These are phyloP conservation scores for Epsilonema sp. DNA, from an alignment of 2,888 invertebrate genomes.

Conservation along the genomic window DNA sequence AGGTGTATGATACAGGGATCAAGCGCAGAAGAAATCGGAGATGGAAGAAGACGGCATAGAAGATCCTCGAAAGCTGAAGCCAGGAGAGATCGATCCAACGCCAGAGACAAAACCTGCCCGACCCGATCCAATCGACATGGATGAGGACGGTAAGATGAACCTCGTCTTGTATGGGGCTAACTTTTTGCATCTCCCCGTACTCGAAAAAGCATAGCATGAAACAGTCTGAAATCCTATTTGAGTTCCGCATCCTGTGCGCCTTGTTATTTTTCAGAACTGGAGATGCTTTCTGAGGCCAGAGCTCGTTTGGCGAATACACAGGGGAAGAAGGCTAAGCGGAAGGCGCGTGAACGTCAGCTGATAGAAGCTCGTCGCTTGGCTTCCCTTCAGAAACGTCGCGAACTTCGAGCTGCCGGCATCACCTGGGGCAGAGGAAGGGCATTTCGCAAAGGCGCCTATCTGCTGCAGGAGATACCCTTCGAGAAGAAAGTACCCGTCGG, in stretches of 20 bases:
- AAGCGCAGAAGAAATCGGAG: constrained; percentile 87
- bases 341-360: constrained; percentile 86
- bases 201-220: too few species aligned
- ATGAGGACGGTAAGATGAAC: constrained; percentile 64
- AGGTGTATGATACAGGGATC: too few species aligned
- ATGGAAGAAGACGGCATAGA: constrained; percentile 58
- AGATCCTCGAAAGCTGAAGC: constrained; percentile 88
- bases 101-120: constrained; percentile 98
- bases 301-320: constrained; percentile 96
- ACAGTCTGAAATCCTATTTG: too few species aligned
- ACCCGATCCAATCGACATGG: constrained; percentile 99
- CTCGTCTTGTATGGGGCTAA: background rate
- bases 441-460: background rate
- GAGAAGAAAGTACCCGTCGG: constrained; percentile 45
- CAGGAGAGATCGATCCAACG: constrained; percentile 98
- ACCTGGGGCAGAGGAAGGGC: constrained; percentile 24
- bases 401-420: constrained; percentile 89
- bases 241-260: too few species aligned
- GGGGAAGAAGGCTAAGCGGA: constrained; percentile 47
- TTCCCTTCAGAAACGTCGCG: constrained; percentile 87
- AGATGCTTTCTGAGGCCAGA: constrained; percentile 96
- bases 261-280: constrained; percentile 66
- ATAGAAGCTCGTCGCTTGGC: constrained; percentile 90
- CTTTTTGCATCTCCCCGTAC: too few species aligned
- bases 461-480: constrained; percentile 43